Percentiles rank a stretch among this genome's conserved stretches.
Evolutionary conservation across 2,797 vertebrate genomes (phyloP).

Genomic region (Takifugu rubripes): DNA sequence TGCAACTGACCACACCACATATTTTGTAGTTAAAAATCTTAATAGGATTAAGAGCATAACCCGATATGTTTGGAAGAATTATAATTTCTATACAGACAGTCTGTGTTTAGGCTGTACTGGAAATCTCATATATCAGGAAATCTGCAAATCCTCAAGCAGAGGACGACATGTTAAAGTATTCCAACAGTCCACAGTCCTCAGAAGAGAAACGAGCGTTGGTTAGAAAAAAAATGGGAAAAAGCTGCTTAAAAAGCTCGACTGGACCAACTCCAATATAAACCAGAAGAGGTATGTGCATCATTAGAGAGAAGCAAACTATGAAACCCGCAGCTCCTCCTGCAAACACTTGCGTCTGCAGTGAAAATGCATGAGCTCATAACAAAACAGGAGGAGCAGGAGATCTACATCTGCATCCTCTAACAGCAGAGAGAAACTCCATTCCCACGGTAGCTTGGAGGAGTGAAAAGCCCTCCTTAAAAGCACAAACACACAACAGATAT

Average conservation of each 20-base stretch:
- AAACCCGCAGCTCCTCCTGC: background rate
- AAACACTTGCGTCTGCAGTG: background rate
- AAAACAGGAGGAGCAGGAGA: background rate
- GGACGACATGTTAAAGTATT: slow-evolving; percentile 6
- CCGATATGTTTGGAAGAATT: slow-evolving; percentile 19
- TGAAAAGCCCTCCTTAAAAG: slow-evolving; percentile 37
- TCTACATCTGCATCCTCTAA: slow-evolving; percentile 26
- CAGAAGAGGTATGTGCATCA: slow-evolving; percentile 10
- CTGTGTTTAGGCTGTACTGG: slow-evolving; percentile 28
- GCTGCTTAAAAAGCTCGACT: slow-evolving; percentile 14
- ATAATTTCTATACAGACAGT: slow-evolving; percentile 4
- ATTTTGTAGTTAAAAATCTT: slow-evolving; percentile 6
- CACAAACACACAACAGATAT: slow-evolving; percentile 22
- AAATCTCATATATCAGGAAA: slow-evolving; percentile 22
- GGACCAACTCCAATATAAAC: slow-evolving; percentile 18
- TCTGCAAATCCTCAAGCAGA: slow-evolving; percentile 3
- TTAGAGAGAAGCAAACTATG: slow-evolving; percentile 1
- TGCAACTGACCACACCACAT: background rate
- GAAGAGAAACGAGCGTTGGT: slow-evolving; percentile 2
- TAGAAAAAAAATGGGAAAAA: background rate
- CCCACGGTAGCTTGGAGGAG: slow-evolving; percentile 33
- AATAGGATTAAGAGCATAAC: slow-evolving; percentile 11
- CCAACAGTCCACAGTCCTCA: background rate
- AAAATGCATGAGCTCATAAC: background rate
- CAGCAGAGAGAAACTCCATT: slow-evolving; percentile 45